Percentiles rank a stretch among this genome's conserved stretches.
These are phyloP conservation scores for Saturnia japonica DNA, from an alignment of 2,888 invertebrate genomes.

Conservation along the genomic window DNA sequence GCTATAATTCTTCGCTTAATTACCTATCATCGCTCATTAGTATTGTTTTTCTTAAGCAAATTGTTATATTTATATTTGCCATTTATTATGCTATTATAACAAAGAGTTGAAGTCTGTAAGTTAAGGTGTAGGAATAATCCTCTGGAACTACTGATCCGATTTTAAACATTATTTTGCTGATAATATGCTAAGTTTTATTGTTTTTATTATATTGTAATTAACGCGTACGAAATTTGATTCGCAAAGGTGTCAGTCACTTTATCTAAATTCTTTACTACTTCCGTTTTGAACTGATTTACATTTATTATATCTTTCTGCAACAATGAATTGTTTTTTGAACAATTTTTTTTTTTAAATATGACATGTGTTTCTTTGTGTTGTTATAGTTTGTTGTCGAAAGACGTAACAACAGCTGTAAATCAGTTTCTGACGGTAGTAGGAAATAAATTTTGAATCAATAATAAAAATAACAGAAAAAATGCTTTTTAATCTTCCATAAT, in stretches of 20 bases:
- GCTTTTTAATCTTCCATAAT: constrained; percentile 51
- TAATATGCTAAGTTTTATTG: not conserved
- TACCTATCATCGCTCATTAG: constrained; percentile 23
- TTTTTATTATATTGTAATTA: not conserved
- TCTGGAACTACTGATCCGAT: not conserved
- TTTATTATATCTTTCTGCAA: no score
- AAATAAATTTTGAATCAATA: no score
- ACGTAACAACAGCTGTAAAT: no score
- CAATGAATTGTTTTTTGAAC: no score
- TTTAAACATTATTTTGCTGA: not conserved
- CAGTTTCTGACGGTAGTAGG: no score
- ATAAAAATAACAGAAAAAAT: constrained; percentile 45
- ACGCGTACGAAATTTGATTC: not conserved
- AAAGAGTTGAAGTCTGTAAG: not conserved
- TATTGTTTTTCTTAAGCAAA: constrained; percentile 14
- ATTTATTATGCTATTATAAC: not conserved
- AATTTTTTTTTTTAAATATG: no score
- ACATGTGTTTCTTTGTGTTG: no score
- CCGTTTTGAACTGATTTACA: no score
- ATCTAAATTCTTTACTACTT: no score
- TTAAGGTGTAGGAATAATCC: not conserved
- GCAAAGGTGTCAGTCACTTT: no score
- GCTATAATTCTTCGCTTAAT: constrained; percentile 26
- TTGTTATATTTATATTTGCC: constrained; percentile 4
- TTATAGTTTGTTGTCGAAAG: no score